Conservation (phyloP, 2,113 vertebrate genomes). For the Heloderma charlesbogerti region DNA sequence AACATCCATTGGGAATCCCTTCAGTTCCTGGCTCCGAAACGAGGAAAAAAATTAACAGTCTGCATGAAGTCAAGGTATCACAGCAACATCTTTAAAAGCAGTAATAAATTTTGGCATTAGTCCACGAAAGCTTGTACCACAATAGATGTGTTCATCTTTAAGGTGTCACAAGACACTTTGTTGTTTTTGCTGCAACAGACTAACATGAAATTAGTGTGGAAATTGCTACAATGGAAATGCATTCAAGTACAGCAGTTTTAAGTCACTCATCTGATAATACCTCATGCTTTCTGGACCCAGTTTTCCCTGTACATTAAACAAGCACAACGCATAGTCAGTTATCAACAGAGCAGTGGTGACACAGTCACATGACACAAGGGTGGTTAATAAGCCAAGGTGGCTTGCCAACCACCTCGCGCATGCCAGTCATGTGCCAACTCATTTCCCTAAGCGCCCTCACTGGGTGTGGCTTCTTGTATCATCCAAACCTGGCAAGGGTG, state of each 20-base stretch:
- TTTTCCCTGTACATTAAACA: neutral
- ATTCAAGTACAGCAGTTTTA: neutral
- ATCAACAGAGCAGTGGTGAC: neutral
- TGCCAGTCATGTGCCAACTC: too few relatives aligned
- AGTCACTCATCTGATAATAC: neutral
- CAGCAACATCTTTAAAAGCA: neutral
- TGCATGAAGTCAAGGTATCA: neutral
- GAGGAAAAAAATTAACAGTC: neutral
- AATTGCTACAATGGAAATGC: too few relatives aligned
- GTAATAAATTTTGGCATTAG: neutral
- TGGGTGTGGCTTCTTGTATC: too few relatives aligned
- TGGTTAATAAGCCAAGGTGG: too few relatives aligned
- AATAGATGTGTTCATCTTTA: too few relatives aligned
- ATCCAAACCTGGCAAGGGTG: too few relatives aligned
- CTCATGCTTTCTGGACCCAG: neutral
- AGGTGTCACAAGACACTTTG: too few relatives aligned
- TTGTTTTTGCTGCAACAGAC: neutral
- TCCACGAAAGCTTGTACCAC: too few relatives aligned
- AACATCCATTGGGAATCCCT: neutral
- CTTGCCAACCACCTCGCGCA: too few relatives aligned
- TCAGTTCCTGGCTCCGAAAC: neutral
- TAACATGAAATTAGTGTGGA: too few relatives aligned
- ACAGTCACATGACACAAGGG: too few relatives aligned
- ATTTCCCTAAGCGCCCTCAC: too few relatives aligned
- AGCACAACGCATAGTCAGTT: neutral